Base-by-base conservation (phyloP, 2,888 invertebrate genomes). In the Sussaba pulchella region DNA sequence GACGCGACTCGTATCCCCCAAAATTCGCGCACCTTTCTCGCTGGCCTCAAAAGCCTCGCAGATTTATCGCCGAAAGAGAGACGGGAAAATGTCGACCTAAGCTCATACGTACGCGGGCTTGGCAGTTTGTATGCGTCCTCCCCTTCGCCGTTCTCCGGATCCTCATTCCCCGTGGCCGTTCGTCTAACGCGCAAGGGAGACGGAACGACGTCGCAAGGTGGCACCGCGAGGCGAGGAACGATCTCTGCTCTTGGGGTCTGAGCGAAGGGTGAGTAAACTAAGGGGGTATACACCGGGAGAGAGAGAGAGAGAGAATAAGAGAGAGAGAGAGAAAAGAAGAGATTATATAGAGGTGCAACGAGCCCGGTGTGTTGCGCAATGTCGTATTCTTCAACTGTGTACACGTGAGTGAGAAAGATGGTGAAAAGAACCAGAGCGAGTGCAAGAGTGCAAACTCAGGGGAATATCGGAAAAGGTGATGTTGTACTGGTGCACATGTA, bases 1-100 rank as follows among this genome's bases (percentile, higher is more conserved):
- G n/a, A n/a, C n/a, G n/a, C n/a, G n/a, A n/a, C n/a, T 41, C 72
- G 79, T 63, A 67, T 59, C 52, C 66, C 64, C 69, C 54, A 61
- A 72, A 64, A 64, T 64, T 61, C 75, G 64, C 71, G 64, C 75
- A 71, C 82, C 81, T 71, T 81, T 85, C 85, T 86, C 87, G 86
- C 88, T 82, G 87, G 86, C 89, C n/a, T 91, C 91, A 92, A 91
- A 92, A 92, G 91, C 91, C 91, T 89, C 88, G 89, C 89, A 91
- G 92, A 92, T 92, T 92, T 92, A 92, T 92, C 88, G 89, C 90
- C 89, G 87, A 89, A 2, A 89, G 89, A 88, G 90, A 90, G 89
- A 88, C 89, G 88, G 90, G 90, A 92, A 92, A 92, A 91, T 91
- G 92, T 92, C 92, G 92, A 92, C 91, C 92, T 92, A 92, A 92